phyloP scores from a whole-genome alignment of 2,888 invertebrate species.

The Alloscopus bannaensis region DNA sequence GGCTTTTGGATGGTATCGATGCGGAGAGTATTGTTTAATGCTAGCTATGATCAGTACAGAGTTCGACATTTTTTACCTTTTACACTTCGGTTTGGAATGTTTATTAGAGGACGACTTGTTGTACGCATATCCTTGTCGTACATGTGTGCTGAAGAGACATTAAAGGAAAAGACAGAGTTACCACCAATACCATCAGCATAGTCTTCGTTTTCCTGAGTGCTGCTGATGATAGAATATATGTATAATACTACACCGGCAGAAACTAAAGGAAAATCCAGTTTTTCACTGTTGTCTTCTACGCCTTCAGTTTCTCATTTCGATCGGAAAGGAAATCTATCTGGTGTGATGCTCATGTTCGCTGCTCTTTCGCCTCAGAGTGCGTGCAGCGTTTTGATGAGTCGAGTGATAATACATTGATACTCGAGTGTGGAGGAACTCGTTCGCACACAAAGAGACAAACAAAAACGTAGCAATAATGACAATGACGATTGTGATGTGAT shows the following conservation, averaged over 20 bases:
- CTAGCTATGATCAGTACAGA: too few relatives aligned
- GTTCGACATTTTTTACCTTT: background rate
- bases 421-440: too few relatives aligned
- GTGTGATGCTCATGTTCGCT: background rate
- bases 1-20: too few relatives aligned
- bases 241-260: too few relatives aligned
- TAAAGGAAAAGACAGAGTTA: too few relatives aligned
- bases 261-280: slow-evolving; percentile 47
- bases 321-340: slow-evolving; percentile 2
- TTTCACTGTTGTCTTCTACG: slow-evolving; percentile 16
- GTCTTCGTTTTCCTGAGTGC: too few relatives aligned
- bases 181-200: too few relatives aligned
- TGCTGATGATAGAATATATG: too few relatives aligned
- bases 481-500: slow-evolving; percentile 13
- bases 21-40: too few relatives aligned
- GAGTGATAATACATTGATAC: slow-evolving; percentile 15
- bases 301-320: slow-evolving; percentile 10
- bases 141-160: too few relatives aligned
- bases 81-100: slow-evolving; percentile 23
- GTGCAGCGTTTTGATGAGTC: slow-evolving; percentile 6
- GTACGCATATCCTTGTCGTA: too few relatives aligned
- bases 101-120: slow-evolving; percentile 14
- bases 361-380: background rate
- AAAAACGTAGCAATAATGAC: slow-evolving; percentile 10
- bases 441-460: slow-evolving; percentile 1